phyloP scores from a whole-genome alignment of 2,888 invertebrate genomes.

The Eupithecia tripunctaria region DNA sequence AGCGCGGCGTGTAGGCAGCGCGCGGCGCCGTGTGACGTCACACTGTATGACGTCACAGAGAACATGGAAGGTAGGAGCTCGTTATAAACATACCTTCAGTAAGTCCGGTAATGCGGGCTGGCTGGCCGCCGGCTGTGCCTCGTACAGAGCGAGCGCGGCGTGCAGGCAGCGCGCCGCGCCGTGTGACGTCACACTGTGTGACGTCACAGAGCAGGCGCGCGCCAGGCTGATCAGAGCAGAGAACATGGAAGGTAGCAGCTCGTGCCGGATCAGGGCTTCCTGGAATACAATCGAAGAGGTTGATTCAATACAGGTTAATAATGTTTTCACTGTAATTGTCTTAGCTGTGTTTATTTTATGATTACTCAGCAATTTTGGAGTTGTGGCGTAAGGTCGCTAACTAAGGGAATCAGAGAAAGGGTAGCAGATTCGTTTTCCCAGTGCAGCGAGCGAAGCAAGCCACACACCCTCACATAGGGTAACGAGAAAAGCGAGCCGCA shows the following conservation, averaged over 20 bases:
- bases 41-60: constrained; percentile 41
- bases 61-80: constrained; percentile 63
- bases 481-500: no score
- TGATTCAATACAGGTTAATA: no score
- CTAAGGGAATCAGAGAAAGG: no score
- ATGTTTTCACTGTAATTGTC: no score
- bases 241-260: constrained; percentile 71
- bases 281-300: constrained; percentile 39
- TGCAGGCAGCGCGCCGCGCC: constrained; percentile 64
- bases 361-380: no score
- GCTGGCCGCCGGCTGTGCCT: constrained; percentile 62
- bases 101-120: constrained; percentile 41
- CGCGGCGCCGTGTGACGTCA: constrained; percentile 44
- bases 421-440: no score
- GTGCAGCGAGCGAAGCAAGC: no score
- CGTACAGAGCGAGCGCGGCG: constrained; percentile 73
- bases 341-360: no score
- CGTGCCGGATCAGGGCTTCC: constrained; percentile 74
- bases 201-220: constrained; percentile 45
- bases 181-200: constrained; percentile 28
- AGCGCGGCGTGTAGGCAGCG: constrained; percentile 73
- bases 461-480: no score
- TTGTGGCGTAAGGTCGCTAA: no score
- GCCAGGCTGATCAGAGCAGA: constrained; percentile 65
- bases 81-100: constrained; percentile 50